Conservation (phyloP, 1,140 invertebrate species). For the Megalopta genalis region DNA sequence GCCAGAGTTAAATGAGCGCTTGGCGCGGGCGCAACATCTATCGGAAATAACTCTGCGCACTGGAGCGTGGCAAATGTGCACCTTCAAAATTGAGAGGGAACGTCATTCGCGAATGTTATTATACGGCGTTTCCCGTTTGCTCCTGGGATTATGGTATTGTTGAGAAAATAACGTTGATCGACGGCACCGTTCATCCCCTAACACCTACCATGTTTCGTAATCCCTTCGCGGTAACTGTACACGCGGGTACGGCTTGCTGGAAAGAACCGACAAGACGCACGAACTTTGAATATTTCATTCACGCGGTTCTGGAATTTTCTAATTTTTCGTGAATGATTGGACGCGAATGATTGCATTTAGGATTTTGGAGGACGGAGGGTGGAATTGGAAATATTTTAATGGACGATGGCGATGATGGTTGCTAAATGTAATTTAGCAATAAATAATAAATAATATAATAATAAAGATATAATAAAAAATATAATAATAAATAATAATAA, state of each 20-base stretch:
- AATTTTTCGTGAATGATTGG: no score
- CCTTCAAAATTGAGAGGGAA: slow-evolving; percentile 42
- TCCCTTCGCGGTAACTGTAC: not conserved
- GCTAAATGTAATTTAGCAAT: no score
- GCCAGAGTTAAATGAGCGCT: slow-evolving; percentile 51
- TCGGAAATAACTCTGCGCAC: slow-evolving; percentile 51
- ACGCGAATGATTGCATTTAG: no score
- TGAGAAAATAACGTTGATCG: slow-evolving; percentile 2
- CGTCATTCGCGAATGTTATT: slow-evolving; percentile 31
- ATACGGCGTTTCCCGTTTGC: slow-evolving; percentile 13
- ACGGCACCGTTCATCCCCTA: not conserved
- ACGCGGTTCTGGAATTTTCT: no score
- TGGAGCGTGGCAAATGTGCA: slow-evolving; percentile 20
- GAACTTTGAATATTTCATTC: not conserved
- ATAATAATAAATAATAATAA: no score
- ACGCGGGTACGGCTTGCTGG: not conserved
- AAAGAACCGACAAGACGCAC: not conserved
- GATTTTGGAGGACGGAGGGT: no score
- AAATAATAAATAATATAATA: no score
- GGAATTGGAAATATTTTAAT: no score
- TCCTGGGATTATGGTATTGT: not conserved
- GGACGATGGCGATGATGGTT: no score
- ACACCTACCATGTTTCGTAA: not conserved
- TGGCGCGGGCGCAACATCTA: slow-evolving; percentile 26
- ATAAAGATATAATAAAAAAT: no score